A percentile compares a stretch with the other conserved stretches of the same genome.
Conservation (phyloP, 2,888 invertebrate species). For the Lydus trimaculatus region DNA sequence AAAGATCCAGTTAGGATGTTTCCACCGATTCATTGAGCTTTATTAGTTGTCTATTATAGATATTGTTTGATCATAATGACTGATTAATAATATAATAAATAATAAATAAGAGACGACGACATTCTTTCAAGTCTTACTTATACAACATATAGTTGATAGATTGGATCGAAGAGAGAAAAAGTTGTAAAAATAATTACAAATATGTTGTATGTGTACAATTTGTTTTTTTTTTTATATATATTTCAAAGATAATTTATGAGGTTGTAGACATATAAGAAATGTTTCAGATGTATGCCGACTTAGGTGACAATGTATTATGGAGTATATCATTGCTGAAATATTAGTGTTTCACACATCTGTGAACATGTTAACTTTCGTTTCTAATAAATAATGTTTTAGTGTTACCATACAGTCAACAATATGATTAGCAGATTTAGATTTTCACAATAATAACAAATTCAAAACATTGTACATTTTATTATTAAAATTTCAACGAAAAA, state of each 20-base stretch:
- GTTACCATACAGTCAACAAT: slow-evolving; percentile 22
- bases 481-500: slow-evolving; percentile 17
- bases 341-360: slow-evolving; percentile 44
- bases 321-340: slow-evolving; percentile 39
- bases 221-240: too few relatives aligned
- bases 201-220: not conserved
- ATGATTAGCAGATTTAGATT: slow-evolving; percentile 7
- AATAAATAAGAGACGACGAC: not conserved
- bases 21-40: slow-evolving; percentile 53
- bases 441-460: slow-evolving; percentile 8
- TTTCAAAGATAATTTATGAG: slow-evolving; percentile 34
- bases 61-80: not conserved
- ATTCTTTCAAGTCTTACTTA: not conserved
- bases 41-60: slow-evolving; percentile 43
- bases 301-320: slow-evolving; percentile 43
- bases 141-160: not conserved
- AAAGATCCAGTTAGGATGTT: slow-evolving; percentile 37
- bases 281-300: slow-evolving; percentile 36
- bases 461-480: not conserved
- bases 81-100: not conserved
- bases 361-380: slow-evolving; percentile 32
- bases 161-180: not conserved
- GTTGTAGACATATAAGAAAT: slow-evolving; percentile 32
- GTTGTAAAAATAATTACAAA: not conserved
- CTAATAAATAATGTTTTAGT: slow-evolving; percentile 33